Base-by-base conservation (phyloP, 2,888 invertebrate genomes). In the Choristoneura rosaceana region DNA sequence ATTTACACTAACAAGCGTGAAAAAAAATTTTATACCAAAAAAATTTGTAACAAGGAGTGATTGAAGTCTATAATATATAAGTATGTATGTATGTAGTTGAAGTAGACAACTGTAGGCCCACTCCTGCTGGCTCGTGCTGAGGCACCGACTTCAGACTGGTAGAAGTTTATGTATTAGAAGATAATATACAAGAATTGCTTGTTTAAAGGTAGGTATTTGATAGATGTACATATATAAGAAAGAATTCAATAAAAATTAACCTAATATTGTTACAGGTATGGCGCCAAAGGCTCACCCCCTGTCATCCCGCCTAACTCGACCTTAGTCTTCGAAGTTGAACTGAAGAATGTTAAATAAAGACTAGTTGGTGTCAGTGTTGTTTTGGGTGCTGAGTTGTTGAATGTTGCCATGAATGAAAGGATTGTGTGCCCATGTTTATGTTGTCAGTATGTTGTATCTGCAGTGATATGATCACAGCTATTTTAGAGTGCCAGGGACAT, bases 271-370 rank as follows among this genome's bases (percentile, higher is more conserved):
- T 92, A 58, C 91, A 96, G 96, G 74, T 97, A 97, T 81, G 97
- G 97, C 70, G 93, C 94, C 34, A 97, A 96, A 88, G 98, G 98
- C 55, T 96, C 96, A 0, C 97, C 97, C 0, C 98, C 98, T 82
- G 96, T 96, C 0, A 98, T 99, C 88, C 99, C 99, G 74, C 96
- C 97, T 58, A 98, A 98, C 88, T 96, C 97, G 62, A 97, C 97
- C 12, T 94, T 99, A 78, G 95, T 97, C 12, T 99, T 99, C 87
- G 98, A 98, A 81, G 97, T 99, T 58, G 98, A 99, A 92, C 93
- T 99, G 73, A 98, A 97, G 88, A 96, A 96, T 86, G 96, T 98
- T 76, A 95, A 96, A 87, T 97, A 94, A 92, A 71, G 74, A 74
- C 74, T 79, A 76, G 79, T 75, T 81, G 81, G 83, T 82, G 81